Evolutionary conservation across 2,113 vertebrate species (phyloP).

Genomic region (Odobenus rosmarus): DNA sequence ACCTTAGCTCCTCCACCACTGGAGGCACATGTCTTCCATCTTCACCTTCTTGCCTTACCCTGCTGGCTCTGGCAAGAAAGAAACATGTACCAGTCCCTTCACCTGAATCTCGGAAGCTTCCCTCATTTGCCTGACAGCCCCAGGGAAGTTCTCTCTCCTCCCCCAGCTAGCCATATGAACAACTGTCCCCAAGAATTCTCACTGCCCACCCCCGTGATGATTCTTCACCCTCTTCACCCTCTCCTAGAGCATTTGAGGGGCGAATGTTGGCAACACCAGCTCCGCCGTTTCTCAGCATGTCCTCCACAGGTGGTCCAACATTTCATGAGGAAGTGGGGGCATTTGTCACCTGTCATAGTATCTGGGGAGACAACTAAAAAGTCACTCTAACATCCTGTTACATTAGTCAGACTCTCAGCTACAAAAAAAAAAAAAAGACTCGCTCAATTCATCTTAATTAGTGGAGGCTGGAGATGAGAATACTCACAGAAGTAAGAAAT

Average conservation of each 20-base stretch:
- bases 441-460: slow-evolving; percentile 36
- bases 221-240: background rate
- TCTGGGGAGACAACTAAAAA: background rate
- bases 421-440: background rate
- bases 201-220: background rate
- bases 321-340: background rate
- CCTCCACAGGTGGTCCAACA: background rate
- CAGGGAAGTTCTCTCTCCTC: background rate
- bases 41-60: background rate
- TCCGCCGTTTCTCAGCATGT: background rate
- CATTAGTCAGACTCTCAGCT: slow-evolving; percentile 30
- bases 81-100: background rate
- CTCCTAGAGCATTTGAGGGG: background rate
- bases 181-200: background rate
- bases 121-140: background rate
- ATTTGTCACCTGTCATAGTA: background rate
- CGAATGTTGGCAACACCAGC: background rate
- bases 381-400: slow-evolving; percentile 5
- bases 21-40: background rate
- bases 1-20: background rate
- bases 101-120: background rate
- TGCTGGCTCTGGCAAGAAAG: background rate
- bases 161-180: background rate
- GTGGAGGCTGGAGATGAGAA: background rate
- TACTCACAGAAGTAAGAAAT: background rate